phyloP scores from a whole-genome alignment of 2,888 invertebrate species.

The Spisula solida region DNA sequence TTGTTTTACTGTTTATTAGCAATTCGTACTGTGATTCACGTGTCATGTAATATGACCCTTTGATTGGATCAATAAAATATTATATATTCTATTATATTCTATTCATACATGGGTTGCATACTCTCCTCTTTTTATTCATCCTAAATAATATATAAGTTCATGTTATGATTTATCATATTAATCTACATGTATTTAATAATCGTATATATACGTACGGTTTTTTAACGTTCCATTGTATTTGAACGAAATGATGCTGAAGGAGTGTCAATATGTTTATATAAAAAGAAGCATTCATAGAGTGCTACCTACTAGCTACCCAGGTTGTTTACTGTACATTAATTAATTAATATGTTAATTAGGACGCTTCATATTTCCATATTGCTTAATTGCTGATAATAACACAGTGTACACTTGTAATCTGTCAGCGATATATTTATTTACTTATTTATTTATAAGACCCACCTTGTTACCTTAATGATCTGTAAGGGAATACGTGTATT shows the following conservation, averaged over 20 bases:
- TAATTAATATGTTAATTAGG: background rate
- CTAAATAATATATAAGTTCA: background rate
- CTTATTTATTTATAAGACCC: slow-evolving; percentile 10
- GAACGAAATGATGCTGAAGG: no score
- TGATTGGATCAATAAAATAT: no score
- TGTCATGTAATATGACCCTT: no score
- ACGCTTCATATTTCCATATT: background rate
- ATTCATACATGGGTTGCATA: no score
- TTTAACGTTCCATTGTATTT: no score
- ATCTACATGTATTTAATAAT: no score
- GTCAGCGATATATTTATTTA: slow-evolving; percentile 20
- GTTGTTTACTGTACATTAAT: background rate
- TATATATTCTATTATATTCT: no score
- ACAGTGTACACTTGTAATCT: background rate
- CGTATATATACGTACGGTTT: no score
- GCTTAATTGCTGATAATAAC: background rate
- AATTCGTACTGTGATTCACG: no score
- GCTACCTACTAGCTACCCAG: background rate
- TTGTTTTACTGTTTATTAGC: no score
- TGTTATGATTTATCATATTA: background rate
- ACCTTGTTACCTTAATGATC: background rate
- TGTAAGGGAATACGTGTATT: background rate
- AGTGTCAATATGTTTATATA: no score
- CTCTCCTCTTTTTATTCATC: background rate
- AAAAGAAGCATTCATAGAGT: background rate